Base-by-base conservation (phyloP, 2,113 vertebrate species). In the Orthonyx spaldingii region DNA sequence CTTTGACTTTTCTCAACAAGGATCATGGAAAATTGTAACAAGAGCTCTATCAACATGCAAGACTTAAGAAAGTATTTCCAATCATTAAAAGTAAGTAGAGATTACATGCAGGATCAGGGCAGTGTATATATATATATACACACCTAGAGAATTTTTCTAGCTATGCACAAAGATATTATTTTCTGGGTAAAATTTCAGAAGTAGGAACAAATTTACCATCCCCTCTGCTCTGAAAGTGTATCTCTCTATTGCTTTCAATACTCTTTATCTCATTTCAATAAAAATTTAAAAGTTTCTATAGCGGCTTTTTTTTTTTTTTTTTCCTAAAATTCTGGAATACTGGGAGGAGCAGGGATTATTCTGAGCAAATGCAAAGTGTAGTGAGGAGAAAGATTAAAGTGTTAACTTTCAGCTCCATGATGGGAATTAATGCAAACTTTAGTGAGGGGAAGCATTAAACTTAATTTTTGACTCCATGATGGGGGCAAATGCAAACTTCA, bases 1-100 rank as follows among this genome's bases (percentile, higher is more conserved):
- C 33, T 91, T 39, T 24, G 41, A 11, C 16, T 88, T 65, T 87
- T 53, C 52, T 66, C 65, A 41, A 3, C 4, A 11, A 55, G 6
- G 15, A 22, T 32, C 8, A 8, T 0, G 19, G 52, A 50, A 80
- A 93, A 68, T n/a, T 5, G 0, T 6, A 47, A 55, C 2, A 2
- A 42, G 20, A 60, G 47, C 33, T 68, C 47, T 21, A 1, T 35
- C 49, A 35, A 10, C 24, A 19, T 6, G 32, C 6, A 41, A 35
- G 28, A 6, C 11, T 53, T 61, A 9, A 50, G 17, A 64, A 75
- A 70, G 42, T 23, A 61, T 79, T 66, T 59, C 16, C 23, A 55
- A 1, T 37, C 13, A 23, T 41, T 74, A 53, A 13, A 32, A 77
- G 14, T 16, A 3, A 71, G 33, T 56, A n/a, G 15, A 57, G 66